Percentiles rank a stretch among this genome's conserved stretches.
These are phyloP conservation scores for Pseudococcus jackbeardsleyi DNA, from an alignment of 2,888 invertebrate genomes.

Conservation along the genomic window DNA sequence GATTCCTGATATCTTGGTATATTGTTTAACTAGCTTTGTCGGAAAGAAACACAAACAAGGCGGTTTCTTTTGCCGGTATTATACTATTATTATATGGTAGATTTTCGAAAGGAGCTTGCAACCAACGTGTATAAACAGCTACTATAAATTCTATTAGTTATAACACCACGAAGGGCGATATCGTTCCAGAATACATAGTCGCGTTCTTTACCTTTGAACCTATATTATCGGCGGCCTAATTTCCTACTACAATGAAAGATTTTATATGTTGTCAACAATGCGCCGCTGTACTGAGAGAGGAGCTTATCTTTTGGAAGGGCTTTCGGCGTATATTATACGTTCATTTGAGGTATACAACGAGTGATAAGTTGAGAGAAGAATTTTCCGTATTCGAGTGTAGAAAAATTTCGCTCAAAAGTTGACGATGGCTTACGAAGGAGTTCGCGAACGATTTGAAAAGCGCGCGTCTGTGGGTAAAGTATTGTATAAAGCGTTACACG, in stretches of 20 bases:
- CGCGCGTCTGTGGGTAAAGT: neutral
- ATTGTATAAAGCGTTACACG: neutral
- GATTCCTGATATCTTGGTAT: conserved; percentile 29
- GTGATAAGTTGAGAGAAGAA: neutral
- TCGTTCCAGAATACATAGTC: conserved; percentile 39
- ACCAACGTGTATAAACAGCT: conserved; percentile 56
- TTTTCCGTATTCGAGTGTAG: neutral
- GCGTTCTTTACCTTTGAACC: conserved; percentile 16
- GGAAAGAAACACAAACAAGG: conserved; percentile 60
- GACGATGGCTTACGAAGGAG: neutral
- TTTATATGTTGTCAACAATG: neutral
- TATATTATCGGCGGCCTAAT: conserved; percentile 29
- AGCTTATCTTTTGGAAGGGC: conserved; percentile 1
- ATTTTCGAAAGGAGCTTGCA: conserved; percentile 16
- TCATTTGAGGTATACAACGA: neutral
- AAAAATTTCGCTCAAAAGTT: neutral
- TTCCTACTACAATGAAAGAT: neutral
- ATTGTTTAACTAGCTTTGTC: conserved; percentile 58
- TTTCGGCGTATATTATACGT: neutral
- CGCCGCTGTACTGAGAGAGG: neutral
- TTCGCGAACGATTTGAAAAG: conserved; percentile 52
- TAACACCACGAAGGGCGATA: conserved; percentile 52
- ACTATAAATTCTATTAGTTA: conserved; percentile 62
- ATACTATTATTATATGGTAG: conserved; percentile 56
- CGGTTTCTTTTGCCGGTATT: conserved; percentile 62